phyloP scores from a whole-genome alignment of 2,113 vertebrate genomes.

The Neotoma lepida region DNA sequence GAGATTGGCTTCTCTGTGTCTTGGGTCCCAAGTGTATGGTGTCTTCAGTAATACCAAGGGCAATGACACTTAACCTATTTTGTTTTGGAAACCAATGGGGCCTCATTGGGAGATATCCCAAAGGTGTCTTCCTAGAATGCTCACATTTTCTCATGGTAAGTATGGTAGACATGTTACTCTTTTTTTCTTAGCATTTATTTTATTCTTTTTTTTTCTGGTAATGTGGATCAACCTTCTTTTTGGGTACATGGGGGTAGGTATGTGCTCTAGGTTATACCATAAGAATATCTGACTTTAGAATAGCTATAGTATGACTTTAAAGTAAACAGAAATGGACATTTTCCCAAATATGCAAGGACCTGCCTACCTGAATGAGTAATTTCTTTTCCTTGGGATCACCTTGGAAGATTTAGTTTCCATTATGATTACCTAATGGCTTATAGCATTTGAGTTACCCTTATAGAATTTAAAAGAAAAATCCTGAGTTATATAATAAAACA shows the following conservation, averaged over 20 bases:
- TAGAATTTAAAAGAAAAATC: background rate
- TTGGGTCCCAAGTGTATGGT: background rate
- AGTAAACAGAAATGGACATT: background rate
- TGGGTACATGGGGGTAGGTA: background rate
- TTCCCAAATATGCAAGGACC: background rate
- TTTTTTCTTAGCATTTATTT: background rate
- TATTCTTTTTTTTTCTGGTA: background rate
- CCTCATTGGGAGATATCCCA: background rate
- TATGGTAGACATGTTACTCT: background rate
- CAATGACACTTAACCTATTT: background rate
- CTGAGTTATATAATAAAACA: background rate
- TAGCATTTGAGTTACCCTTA: background rate
- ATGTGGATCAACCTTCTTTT: background rate
- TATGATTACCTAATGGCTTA: background rate
- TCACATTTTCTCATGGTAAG: background rate
- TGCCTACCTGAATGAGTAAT: background rate
- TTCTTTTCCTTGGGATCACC: background rate
- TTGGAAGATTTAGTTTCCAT: background rate
- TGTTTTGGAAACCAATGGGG: background rate
- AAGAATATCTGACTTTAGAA: background rate
- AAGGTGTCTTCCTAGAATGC: background rate
- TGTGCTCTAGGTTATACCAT: background rate
- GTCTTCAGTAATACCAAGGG: background rate
- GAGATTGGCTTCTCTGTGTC: background rate
- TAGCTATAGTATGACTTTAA: background rate